These are phyloP conservation scores for Catamblyrhynchus diadema DNA, from an alignment of 2,797 vertebrate species.

Conservation along the genomic window DNA sequence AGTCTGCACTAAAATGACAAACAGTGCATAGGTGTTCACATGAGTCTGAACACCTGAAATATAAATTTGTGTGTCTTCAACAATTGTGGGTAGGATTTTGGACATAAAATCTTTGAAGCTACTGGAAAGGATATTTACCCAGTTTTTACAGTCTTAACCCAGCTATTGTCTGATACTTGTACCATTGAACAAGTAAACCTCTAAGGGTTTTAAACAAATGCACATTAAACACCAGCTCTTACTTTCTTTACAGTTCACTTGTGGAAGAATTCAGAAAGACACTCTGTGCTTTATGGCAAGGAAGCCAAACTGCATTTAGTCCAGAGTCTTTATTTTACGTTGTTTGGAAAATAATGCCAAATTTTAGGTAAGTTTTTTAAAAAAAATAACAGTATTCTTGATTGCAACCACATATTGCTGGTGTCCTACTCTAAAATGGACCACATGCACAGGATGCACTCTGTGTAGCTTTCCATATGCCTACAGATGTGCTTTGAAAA, in stretches of 20 bases:
- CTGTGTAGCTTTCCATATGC: background rate
- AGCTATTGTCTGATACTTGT: background rate
- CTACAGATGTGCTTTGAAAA: background rate
- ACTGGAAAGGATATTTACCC: background rate
- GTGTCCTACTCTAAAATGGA: background rate
- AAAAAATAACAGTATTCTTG: background rate
- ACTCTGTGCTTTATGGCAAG: constrained; percentile 96
- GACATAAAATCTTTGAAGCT: background rate
- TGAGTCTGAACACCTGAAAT: background rate
- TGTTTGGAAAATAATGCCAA: constrained; percentile 99
- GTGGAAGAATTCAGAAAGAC: constrained; percentile 99
- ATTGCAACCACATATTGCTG: background rate
- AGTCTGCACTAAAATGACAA: background rate
- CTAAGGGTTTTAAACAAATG: background rate
- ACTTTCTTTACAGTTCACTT: constrained; percentile 82
- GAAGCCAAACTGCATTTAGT: constrained; percentile 94
- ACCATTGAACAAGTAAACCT: background rate
- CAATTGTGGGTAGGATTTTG: background rate
- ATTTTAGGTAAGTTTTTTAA: constrained; percentile 87
- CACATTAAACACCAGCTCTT: background rate
- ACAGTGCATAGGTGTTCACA: background rate
- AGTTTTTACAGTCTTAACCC: background rate
- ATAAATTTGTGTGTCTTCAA: background rate
- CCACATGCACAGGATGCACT: background rate
- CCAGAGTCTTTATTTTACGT: constrained; percentile 97